phyloP scores from a whole-genome alignment of 2,888 invertebrate genomes.

The Tridacna crocea region DNA sequence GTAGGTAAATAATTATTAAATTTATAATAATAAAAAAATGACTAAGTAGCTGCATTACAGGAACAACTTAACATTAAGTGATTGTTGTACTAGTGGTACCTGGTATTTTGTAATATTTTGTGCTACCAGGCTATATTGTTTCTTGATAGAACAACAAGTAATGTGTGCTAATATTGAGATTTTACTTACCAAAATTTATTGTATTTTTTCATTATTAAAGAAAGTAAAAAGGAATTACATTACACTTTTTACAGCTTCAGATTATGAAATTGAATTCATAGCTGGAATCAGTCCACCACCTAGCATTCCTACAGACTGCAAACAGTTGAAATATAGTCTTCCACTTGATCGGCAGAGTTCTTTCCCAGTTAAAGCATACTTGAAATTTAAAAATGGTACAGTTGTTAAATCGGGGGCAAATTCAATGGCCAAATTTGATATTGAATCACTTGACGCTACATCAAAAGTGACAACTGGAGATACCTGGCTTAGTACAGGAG shows the following conservation, averaged over 20 bases:
- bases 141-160: no score
- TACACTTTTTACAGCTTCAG: conserved; percentile 3
- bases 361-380: conserved; percentile 28
- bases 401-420: conserved; percentile 18
- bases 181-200: no score
- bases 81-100: no score
- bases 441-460: conserved; percentile 35
- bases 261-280: conserved; percentile 23
- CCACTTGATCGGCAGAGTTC: conserved; percentile 27
- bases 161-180: no score
- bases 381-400: conserved; percentile 15
- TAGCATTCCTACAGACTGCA: conserved; percentile 8
- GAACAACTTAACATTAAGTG: no score
- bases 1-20: no score
- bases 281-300: conserved; percentile 29
- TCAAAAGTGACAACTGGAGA: conserved; percentile 25
- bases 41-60: no score
- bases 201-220: no score
- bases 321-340: conserved; percentile 30
- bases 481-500: conserved; percentile 34
- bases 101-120: no score
- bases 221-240: no score
- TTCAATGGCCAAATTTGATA: conserved; percentile 23
- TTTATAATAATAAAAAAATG: no score
- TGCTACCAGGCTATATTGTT: no score